These are phyloP conservation scores for Clarias magur DNA, from an alignment of 2,113 vertebrate genomes.

Conservation along the genomic window DNA sequence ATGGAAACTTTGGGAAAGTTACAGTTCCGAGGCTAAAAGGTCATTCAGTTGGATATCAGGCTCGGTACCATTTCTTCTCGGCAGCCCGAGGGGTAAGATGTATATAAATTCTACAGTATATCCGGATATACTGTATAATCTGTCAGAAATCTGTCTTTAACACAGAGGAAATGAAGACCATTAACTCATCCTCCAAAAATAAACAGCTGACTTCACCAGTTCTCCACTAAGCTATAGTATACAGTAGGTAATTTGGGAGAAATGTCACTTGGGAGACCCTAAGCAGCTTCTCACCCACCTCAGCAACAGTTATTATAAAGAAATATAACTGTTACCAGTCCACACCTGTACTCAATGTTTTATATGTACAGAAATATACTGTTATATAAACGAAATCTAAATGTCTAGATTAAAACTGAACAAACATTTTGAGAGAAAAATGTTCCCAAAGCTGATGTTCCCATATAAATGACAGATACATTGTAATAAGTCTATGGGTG, in stretches of 20 bases:
- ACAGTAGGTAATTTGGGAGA: slow-evolving; percentile 15
- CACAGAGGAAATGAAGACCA: slow-evolving; percentile 3
- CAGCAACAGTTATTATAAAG: no score
- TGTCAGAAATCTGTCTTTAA: slow-evolving; percentile 17
- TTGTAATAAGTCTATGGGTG: not conserved
- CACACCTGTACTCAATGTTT: not conserved
- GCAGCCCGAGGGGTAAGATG: not conserved
- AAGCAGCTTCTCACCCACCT: not conserved
- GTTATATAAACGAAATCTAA: not conserved
- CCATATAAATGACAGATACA: not conserved
- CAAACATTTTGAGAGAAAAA: no score
- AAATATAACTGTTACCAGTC: no score
- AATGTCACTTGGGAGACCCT: slow-evolving; percentile 19
- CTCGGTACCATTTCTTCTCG: not conserved
- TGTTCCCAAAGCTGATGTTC: not conserved
- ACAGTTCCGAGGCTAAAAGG: not conserved
- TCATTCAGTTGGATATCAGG: not conserved
- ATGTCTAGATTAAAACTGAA: not conserved
- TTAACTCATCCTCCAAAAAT: slow-evolving; percentile 15
- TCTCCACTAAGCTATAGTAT: slow-evolving; percentile 4
- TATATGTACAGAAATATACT: not conserved
- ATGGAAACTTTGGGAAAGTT: not conserved
- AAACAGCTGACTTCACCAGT: slow-evolving; percentile 5
- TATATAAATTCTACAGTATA: not conserved
- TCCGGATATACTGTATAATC: not conserved